Conservation (phyloP, 2,888 invertebrate genomes). For the Clanis bilineata region DNA sequence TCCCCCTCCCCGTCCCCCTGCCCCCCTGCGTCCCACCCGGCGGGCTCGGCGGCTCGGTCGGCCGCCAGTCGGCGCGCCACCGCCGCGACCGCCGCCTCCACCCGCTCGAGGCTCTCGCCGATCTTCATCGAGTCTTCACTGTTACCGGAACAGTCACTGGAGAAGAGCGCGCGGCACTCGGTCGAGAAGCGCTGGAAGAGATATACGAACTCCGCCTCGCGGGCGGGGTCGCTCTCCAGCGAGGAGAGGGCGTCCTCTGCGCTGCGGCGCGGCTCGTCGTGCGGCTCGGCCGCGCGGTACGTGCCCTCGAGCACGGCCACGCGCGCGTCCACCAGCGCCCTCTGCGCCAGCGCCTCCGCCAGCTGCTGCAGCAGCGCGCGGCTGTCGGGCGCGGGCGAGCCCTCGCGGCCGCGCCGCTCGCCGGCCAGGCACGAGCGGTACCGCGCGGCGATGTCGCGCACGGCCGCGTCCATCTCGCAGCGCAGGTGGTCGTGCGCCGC, state of each 20-base stretch:
- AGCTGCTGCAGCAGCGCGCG: conserved; percentile 46
- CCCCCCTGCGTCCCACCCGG: conserved; percentile 15
- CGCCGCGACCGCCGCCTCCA: conserved; percentile 71
- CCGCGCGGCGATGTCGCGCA: conserved; percentile 85
- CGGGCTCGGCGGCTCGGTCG: conserved; percentile 24
- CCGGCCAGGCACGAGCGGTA: conserved; percentile 85
- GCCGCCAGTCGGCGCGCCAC: conserved; percentile 60
- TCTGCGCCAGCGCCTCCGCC: conserved; percentile 51
- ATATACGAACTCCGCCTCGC: conserved; percentile 86
- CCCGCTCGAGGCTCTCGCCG: conserved; percentile 78
- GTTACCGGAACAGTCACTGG: conserved; percentile 81
- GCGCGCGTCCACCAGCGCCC: conserved; percentile 86
- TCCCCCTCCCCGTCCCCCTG: conserved; percentile 16
- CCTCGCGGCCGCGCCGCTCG: conserved; percentile 35
- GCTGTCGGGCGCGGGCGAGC: conserved; percentile 66
- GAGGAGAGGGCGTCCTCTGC: conserved; percentile 66
- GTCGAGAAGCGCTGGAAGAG: conserved; percentile 84
- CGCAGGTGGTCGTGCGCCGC: conserved; percentile 87
- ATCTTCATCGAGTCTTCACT: conserved; percentile 82
- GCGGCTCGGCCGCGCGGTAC: conserved; percentile 57
- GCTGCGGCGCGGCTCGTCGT: conserved; percentile 40
- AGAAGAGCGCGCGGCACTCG: conserved; percentile 83
- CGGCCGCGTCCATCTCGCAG: conserved; percentile 87
- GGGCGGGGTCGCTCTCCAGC: conserved; percentile 81
- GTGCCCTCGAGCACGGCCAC: conserved; percentile 86